A percentile compares a stretch with the other conserved stretches of the same genome.
Conservation (phyloP, 2,113 vertebrate species). For the Onychostoma macrolepis region DNA sequence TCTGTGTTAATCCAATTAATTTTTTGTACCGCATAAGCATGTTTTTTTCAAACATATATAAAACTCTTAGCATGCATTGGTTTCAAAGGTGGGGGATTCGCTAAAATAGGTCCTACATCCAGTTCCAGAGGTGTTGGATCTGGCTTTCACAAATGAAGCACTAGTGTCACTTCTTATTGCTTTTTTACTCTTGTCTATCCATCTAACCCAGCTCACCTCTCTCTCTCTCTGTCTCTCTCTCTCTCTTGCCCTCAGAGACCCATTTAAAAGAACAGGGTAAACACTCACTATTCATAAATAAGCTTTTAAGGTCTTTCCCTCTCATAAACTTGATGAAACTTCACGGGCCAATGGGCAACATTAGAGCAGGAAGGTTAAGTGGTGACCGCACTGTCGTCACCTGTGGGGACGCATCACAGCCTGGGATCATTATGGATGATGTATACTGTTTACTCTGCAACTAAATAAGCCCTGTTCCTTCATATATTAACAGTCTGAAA, state of each 20-base stretch:
- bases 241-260: constrained; percentile 50
- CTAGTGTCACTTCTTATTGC: constrained; percentile 50
- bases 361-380: constrained; percentile 62
- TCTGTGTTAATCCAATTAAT: too few species aligned
- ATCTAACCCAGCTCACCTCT: constrained; percentile 30
- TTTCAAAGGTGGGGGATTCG: neutral
- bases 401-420: constrained; percentile 31
- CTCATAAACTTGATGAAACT: constrained; percentile 73
- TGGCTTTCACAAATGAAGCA: neutral
- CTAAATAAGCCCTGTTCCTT: constrained; percentile 17
- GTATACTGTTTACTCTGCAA: constrained; percentile 15
- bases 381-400: constrained; percentile 48
- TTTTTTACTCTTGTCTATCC: constrained; percentile 33
- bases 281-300: constrained; percentile 74
- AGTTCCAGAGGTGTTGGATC: neutral
- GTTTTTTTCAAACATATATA: neutral
- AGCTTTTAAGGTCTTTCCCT: constrained; percentile 69
- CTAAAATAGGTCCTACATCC: neutral
- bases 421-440: constrained; percentile 36
- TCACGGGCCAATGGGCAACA: constrained; percentile 65
- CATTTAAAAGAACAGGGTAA: constrained; percentile 74
- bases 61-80: neutral
- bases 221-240: constrained; percentile 46
- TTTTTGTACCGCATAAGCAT: neutral
- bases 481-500: constrained; percentile 40